phyloP scores from a whole-genome alignment of 2,113 vertebrate species.

The Mobula hypostoma region DNA sequence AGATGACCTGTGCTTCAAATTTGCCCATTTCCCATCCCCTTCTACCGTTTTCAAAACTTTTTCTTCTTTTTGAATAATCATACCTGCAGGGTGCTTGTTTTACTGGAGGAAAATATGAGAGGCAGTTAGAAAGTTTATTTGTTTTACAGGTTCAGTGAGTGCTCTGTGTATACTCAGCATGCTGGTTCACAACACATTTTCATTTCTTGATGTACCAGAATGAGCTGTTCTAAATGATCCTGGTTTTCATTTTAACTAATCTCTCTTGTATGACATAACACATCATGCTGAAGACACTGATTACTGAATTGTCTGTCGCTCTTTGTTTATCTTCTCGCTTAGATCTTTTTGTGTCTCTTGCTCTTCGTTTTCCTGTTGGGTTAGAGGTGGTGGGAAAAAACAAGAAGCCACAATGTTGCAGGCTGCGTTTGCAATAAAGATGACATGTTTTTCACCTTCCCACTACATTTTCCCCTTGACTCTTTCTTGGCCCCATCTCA shows the following conservation, averaged over 20 bases:
- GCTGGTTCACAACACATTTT: not conserved
- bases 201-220: not conserved
- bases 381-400: too few relatives aligned
- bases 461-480: not conserved
- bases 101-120: not conserved
- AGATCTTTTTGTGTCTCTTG: not conserved
- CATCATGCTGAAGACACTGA: not conserved
- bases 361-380: not conserved
- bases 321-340: not conserved
- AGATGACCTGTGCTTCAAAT: not conserved
- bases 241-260: not conserved
- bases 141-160: too few relatives aligned
- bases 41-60: not conserved
- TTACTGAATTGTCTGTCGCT: not conserved
- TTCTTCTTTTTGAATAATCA: not conserved
- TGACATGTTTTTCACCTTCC: not conserved
- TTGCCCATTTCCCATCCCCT: not conserved
- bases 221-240: not conserved
- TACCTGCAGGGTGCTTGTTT: not conserved
- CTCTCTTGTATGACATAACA: not conserved
- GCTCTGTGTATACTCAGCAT: too few relatives aligned
- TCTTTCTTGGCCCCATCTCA: not conserved
- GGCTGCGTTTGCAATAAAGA: not conserved
- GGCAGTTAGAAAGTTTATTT: not conserved
- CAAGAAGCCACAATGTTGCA: not conserved